phyloP scores from a whole-genome alignment of 2,113 vertebrate genomes.

The Cyanoderma ruficeps region DNA sequence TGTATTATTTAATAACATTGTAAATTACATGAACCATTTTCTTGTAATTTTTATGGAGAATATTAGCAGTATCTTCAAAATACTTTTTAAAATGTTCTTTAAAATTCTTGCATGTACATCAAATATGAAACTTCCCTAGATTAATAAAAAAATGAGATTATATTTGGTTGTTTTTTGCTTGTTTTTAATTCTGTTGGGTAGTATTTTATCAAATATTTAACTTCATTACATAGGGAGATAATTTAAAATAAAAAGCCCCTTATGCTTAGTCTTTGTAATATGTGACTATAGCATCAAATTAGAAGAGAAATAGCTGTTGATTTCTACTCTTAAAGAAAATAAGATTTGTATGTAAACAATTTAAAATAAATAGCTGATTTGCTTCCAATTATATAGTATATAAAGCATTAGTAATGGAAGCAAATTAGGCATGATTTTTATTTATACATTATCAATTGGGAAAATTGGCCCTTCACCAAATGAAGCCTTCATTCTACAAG shows the following conservation, averaged over 20 bases:
- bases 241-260: neutral
- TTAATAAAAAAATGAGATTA: conserved; percentile 57
- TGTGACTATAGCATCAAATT: conserved; percentile 62
- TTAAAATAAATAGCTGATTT: conserved; percentile 70
- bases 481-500: neutral
- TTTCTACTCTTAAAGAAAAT: conserved; percentile 69
- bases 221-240: conserved; percentile 51
- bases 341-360: conserved; percentile 67
- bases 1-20: conserved; percentile 55
- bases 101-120: neutral
- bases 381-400: conserved; percentile 22
- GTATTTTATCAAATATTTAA: conserved; percentile 63
- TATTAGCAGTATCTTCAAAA: conserved; percentile 45
- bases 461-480: conserved; percentile 29
- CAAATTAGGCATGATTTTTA: conserved; percentile 43
- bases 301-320: conserved; percentile 43
- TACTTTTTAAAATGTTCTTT: neutral
- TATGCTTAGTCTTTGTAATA: conserved; percentile 59
- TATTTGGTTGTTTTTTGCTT: conserved; percentile 12
- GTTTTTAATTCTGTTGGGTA: conserved; percentile 48
- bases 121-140: conserved; percentile 36
- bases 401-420: conserved; percentile 44
- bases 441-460: conserved; percentile 15
- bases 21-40: conserved; percentile 33
- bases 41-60: conserved; percentile 60